Conservation (phyloP, 2,113 vertebrate genomes). For the Sarotherodon lohbergeri region DNA sequence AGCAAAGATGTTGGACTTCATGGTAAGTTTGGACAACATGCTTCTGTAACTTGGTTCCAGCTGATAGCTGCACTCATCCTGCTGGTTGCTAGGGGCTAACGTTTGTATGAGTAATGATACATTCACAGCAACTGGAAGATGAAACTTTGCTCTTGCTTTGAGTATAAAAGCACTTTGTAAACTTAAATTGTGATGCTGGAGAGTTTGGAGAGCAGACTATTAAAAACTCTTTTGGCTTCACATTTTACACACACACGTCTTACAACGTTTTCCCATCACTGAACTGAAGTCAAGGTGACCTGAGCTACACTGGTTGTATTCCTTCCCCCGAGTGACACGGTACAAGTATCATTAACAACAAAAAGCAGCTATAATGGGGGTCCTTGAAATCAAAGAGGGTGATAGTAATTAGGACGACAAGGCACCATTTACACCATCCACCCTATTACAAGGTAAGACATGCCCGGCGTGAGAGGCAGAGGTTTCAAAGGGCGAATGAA, state of each 20-base stretch:
- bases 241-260: background rate
- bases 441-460: background rate
- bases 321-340: background rate
- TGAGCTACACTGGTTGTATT: background rate
- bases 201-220: background rate
- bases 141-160: background rate
- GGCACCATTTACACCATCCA: background rate
- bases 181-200: background rate
- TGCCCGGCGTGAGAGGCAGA: background rate
- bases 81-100: background rate
- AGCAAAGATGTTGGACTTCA: background rate
- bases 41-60: background rate
- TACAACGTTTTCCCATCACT: background rate
- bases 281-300: background rate
- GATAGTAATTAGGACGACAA: background rate
- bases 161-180: fast-evolving
- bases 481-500: background rate
- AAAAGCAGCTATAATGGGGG: background rate
- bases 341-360: slow-evolving; percentile 2
- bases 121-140: background rate
- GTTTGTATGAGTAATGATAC: background rate
- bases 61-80: background rate
- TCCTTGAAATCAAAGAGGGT: slow-evolving; percentile 6
- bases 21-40: background rate
- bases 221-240: background rate